Evolutionary conservation across 2,888 invertebrate genomes (phyloP), one percentile per base, ranked within the genome.

Genomic region (Conomelus anceps): DNA sequence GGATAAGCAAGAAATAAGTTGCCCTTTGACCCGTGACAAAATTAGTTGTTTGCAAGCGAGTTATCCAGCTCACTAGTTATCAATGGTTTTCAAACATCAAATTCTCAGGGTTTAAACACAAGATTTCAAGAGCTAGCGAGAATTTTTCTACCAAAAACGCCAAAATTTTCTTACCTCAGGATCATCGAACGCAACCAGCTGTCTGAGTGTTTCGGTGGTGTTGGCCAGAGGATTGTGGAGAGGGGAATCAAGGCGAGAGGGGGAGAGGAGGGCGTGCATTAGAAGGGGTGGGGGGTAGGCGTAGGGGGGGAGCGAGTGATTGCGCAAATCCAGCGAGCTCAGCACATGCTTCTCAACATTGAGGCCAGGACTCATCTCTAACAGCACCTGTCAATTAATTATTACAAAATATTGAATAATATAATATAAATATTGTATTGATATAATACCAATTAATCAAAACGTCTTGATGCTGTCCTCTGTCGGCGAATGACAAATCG

Each of bases 351-450:
- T 94, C 92, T 96, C 96, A 22, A 96, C 92, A 88, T 95, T 92
- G 92, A 96, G 93, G 20, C 96, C 96, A 0, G 97, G 96, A 91
- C 96, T 95, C 87, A 96, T 95, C 91, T 95, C 94, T 88, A 94
- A 93, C 24, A 96, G 93, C 13, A 96, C 95, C 93, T 95, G 93
- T 89, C 94, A 94, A 90, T 84, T 84, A 86, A n/a, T 23, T 85
- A 1, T n/a, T 11, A 34, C 34, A 34, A 34, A 9, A 34, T 34
- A 9, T 34, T 13, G 34, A 34, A 4, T 4, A 34, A 13, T 4
- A 17, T 17, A 13, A 34, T 7, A 3, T 13, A 7, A 3, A 3
- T 34, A 17, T 34, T 17, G 1, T 34, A 17, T 34, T 34, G 1
- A 17, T 17, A 3, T 17, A 34, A 34, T 17, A 34, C 4, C 4